Base-by-base conservation (phyloP, 2,888 invertebrate species). In the Andrena haemorrhoa region DNA sequence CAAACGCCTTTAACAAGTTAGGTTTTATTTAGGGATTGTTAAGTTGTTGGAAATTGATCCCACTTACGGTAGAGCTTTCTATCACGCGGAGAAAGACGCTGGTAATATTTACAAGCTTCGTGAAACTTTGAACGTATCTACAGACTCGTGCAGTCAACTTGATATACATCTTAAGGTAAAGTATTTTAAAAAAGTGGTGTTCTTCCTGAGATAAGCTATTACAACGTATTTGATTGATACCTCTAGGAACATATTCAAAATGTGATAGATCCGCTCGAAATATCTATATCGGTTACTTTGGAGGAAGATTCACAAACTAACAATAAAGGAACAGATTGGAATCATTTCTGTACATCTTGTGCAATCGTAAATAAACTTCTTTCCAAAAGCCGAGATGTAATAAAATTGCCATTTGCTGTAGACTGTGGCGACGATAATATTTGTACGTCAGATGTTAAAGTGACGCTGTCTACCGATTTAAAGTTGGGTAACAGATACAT, bases 381-480 rank as follows among this genome's bases (percentile, higher is more conserved):
- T 8, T 91, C 92, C 0, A 89, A 87, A 31, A 80, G 79, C 8
- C 84, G 88, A n/a, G 86, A 88, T 31, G 66, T 82, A 2, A 65
- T 91, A 26, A 85, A 83, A 49, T 49, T 93, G 16, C 81, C 87
- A 4, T 93, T 91, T 49, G 82, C 88, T 10, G 88, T 91, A 6
- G 92, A 90, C 8, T 93, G 92, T 63, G 91, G 90, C 16, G 71
- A 75, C 2, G 90, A 91, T 47, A 75, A 90, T 31, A 63, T 91
- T 53, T 93, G 92, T 70, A 51, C 74, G 6, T 84, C 91, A 4
- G 78, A 83, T 29, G 70, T 91, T 7, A 51, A 58, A 4, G 76
- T 89, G 10, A 65, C 20, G 8, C 82, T 94, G 47, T 89, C 92
- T 1, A 87, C 83, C 2, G 26, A 85, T 33, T 70, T 85, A 53